These are phyloP conservation scores for Lutraria lutraria DNA, from an alignment of 2,888 invertebrate species.

Conservation along the genomic window DNA sequence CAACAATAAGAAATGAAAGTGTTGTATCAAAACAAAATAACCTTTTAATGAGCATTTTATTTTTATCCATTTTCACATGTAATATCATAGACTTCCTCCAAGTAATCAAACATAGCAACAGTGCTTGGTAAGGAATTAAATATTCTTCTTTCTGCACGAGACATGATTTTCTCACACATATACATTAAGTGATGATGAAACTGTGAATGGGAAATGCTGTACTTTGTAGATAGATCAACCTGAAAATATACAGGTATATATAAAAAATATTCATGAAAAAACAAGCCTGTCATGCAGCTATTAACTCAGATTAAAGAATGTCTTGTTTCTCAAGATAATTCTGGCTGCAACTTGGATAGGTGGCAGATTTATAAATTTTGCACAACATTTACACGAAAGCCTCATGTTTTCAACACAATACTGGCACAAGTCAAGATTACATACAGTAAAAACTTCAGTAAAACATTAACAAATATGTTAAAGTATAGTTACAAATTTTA, in stretches of 20 bases:
- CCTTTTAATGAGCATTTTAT: neutral
- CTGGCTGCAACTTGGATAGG: no score
- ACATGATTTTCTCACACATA: slow-evolving; percentile 95
- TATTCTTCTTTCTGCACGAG: slow-evolving; percentile 91
- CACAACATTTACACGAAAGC: no score
- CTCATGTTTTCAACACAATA: no score
- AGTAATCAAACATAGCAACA: slow-evolving; percentile 91
- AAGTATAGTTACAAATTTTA: no score
- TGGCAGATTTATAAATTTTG: no score
- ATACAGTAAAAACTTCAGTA: no score
- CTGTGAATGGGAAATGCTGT: slow-evolving; percentile 92
- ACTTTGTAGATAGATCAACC: slow-evolving; percentile 88
- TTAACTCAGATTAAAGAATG: no score
- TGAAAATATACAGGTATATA: slow-evolving; percentile 70
- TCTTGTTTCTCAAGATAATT: no score
- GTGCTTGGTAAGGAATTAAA: slow-evolving; percentile 93
- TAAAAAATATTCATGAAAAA: neutral
- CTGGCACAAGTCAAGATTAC: no score
- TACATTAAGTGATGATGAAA: slow-evolving; percentile 98
- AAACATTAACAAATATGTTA: no score
- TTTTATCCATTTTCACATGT: slow-evolving; percentile 47
- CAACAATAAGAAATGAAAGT: no score
- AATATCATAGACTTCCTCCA: slow-evolving; percentile 89
- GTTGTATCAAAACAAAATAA: neutral
- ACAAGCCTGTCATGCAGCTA: no score